Percentiles rank a stretch among this genome's conserved stretches.
Conservation (phyloP, 2,888 invertebrate genomes). For the Hetaerina titia region DNA sequence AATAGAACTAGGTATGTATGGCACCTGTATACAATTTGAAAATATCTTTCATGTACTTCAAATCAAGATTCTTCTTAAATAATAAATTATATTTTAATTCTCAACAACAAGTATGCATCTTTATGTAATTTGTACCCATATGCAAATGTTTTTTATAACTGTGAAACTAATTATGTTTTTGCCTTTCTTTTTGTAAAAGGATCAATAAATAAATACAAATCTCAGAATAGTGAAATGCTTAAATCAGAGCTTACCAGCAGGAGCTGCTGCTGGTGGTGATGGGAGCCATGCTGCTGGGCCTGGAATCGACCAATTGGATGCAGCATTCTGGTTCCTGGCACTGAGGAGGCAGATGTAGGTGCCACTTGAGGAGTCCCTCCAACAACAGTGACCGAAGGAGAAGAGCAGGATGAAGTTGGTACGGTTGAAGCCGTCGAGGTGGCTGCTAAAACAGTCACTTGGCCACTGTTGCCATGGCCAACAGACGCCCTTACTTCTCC, state of each 20-base stretch:
- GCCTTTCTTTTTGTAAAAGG: neutral
- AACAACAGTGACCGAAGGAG: conserved; percentile 30
- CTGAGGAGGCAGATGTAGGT: conserved; percentile 28
- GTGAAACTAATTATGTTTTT: too few species aligned
- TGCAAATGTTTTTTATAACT: too few species aligned
- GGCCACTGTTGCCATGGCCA: neutral
- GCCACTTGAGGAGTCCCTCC: conserved; percentile 44
- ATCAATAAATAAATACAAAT: too few species aligned
- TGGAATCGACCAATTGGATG: conserved; percentile 43
- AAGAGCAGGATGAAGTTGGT: conserved; percentile 35
- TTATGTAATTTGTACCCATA: too few species aligned
- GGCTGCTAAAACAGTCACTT: conserved; percentile 26
- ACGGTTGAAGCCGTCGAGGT: conserved; percentile 42
- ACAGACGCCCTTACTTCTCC: neutral
- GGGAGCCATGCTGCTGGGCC: conserved; percentile 65
- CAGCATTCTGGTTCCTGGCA: neutral
- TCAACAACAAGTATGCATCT: too few species aligned
- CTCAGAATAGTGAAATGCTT: too few species aligned
- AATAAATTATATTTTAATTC: neutral
- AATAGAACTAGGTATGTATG: neutral
- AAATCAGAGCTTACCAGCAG: conserved; percentile 75
- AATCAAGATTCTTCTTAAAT: neutral
- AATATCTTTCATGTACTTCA: neutral
- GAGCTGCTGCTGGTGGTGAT: conserved; percentile 77
- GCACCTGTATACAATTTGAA: too few species aligned